A percentile compares a stretch with the other conserved stretches of the same genome.
Conservation (phyloP, 2,888 invertebrate genomes). For the Labia minor region DNA sequence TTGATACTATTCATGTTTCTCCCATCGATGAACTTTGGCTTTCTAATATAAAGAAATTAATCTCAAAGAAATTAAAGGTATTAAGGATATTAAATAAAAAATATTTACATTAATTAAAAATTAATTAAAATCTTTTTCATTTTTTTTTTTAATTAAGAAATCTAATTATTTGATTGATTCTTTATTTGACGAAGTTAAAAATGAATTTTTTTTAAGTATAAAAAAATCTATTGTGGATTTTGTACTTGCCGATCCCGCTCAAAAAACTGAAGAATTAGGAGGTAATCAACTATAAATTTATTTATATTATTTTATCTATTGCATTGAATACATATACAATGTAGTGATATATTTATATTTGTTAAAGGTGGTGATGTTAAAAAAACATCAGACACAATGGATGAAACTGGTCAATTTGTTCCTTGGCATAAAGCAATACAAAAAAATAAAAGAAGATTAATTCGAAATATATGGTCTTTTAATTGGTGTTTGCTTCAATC, state of each 20-base stretch:
- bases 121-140: not conserved
- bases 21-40: conserved; percentile 67
- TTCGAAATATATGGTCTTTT: conserved; percentile 53
- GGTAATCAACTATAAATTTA: conserved; percentile 26
- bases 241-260: conserved; percentile 65
- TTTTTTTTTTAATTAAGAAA: conserved; percentile 33
- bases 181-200: conserved; percentile 65
- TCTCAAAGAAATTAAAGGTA: conserved; percentile 36
- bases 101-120: conserved; percentile 19
- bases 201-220: conserved; percentile 76
- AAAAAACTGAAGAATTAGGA: conserved; percentile 23
- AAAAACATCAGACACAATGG: not conserved
- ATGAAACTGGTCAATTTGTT: not conserved
- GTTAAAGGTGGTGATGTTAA: not conserved
- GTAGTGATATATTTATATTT: not conserved
- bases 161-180: conserved; percentile 41
- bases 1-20: conserved; percentile 80
- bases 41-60: conserved; percentile 36
- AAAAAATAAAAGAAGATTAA: not conserved
- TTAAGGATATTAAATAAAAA: conserved; percentile 21
- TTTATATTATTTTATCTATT: conserved; percentile 31
- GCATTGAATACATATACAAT: conserved; percentile 42
- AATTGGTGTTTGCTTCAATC: conserved; percentile 74
- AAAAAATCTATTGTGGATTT: conserved; percentile 90
- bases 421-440: not conserved